Base-by-base conservation (phyloP, 2,888 invertebrate species). In the Eremobia ochroleuca region DNA sequence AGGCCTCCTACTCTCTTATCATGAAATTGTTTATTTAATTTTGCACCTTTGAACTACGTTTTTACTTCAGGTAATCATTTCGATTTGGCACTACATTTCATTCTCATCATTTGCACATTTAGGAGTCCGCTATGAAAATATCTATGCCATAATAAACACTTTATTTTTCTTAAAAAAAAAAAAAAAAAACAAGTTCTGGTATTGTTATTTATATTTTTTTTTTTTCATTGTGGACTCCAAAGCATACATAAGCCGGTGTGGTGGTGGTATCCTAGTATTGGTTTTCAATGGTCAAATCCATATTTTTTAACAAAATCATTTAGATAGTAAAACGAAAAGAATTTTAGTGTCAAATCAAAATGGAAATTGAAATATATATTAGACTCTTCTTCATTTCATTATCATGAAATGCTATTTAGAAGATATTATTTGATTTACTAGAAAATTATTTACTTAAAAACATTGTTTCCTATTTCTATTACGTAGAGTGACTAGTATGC, bases 331-430 rank as follows among this genome's bases (percentile, higher is more conserved):
- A 49, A 25, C 28, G 1, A 11, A 31, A 43, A 71, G 62, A 79
- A 62, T 58, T 74, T 70, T 85, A 74, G 85, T 85, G 86, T 83
- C 85, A 82, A 85, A 81, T 82, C 52, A n/a, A n/a, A n/a, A n/a
- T n/a, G n/a, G 71, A 66, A 79, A 80, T 59, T 69, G 15, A 40
- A 69, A 46, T 40, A 1, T 62, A 31, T 64, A 40, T 31, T 55
- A 58, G n/a, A 66, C 61, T 86, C 87, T 89, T 91, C 87, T 83
- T 77, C 85, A 76, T 89, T 90, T 91, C 89, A 84, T 85, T 58
- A 46, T 28, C 59, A 76, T 86, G 85, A 90, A 90, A 88, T 89
- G 85, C 77, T 84, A 87, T 75, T 83, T 85, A 84, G 87, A 88
- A 85, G 77, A 77, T 37, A 52, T 62, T 77, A 77, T 68, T 69